Evolutionary conservation across 2,888 invertebrate genomes (phyloP), one percentile per base, ranked within the genome.

Genomic region (Gortyna flavago): DNA sequence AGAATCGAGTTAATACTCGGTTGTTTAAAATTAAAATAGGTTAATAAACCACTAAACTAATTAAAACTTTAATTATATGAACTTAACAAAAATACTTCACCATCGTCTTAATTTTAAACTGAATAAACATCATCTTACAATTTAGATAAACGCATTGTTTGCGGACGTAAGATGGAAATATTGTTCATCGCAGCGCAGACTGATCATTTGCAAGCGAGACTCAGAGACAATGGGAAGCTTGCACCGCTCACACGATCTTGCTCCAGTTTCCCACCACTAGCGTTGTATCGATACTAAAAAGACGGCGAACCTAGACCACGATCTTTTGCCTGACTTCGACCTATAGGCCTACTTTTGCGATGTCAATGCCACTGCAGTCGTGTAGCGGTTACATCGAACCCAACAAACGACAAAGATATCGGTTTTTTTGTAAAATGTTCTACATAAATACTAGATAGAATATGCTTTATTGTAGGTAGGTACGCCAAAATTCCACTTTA

Each of bases 181-280:
- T 18, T 35, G 38, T 65, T 69, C 35, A 29, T 67, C 38, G 21
- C 48, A 72, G 44, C 6, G 35, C 59, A 48, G 59, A 67, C 38
- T 16, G 59, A 65, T 83, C n/a, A 77, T 72, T 83, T 69, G 72
- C 66, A 67, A 65, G 32, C 61, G 54, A 16, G 51, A 65, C 72
- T n/a, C 32, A 66, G 18, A 87, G 67, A 83, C 87, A 85, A 89
- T 80, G 48, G 66, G 62, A 71, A 73, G 54, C 83, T 81, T 83
- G 83, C 83, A 72, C 35, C 32, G 44, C 44, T 81, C 77, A 85
- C 85, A 87, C 88, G 84, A 79, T 84, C 80, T 82, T 85, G 87
- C 72, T 79, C 88, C 74, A 88, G 78, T 79, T 87, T 81, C 75
- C 51, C 51, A 71, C 54, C 70, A 25, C 65, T 72, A 69, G 35